Evolutionary conservation across 2,888 invertebrate species (phyloP), one percentile per base, ranked within the genome.

Genomic region (Cylindroiulus punctatus): DNA sequence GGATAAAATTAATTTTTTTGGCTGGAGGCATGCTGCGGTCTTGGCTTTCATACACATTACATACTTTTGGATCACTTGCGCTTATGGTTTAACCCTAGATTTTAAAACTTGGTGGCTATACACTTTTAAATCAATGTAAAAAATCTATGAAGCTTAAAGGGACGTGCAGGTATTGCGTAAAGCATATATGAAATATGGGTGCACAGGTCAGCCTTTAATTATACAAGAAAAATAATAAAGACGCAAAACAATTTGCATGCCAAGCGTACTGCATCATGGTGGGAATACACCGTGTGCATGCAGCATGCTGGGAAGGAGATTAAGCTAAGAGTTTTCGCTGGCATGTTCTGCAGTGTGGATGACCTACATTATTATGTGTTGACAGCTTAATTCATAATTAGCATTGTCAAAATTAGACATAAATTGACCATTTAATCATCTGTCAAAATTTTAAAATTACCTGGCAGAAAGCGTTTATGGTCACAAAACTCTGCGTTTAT

Each of bases 191-290:
- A 57, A n/a, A 57, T 57, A 57, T 57, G 57, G n/a, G 57, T 57
- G 57, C 57, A 57, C n/a, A 57, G 57, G 57, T 57, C 57, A 57
- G 5, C 57, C 57, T 57, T 57, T 57, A 57, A 57, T 57, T 57
- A 57, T 57, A 57, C n/a, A 57, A 57, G 57, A n/a, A n/a, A 57
- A 57, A 57, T 57, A 57, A 57, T 57, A 57, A 57, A 57, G 57
- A 57, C 22, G 57, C 57, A 57, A 57, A 57, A 57, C 57, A 57
- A 57, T 57, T 57, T 57, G 57, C 57, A 57, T 57, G 57, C 57
- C 22, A 57, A 57, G n/a, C n/a, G n/a, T 57, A 36, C 36, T 36
- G 36, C n/a, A n/a, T n/a, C 14, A 17, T 19, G 19, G 14, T 52
- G 57, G 57, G 19, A 57, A n/a, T 52, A 52, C 14, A 52, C 14